Evolutionary conservation across 1,140 invertebrate genomes (phyloP).

Genomic region (Stratiolaelaps scimitus): DNA sequence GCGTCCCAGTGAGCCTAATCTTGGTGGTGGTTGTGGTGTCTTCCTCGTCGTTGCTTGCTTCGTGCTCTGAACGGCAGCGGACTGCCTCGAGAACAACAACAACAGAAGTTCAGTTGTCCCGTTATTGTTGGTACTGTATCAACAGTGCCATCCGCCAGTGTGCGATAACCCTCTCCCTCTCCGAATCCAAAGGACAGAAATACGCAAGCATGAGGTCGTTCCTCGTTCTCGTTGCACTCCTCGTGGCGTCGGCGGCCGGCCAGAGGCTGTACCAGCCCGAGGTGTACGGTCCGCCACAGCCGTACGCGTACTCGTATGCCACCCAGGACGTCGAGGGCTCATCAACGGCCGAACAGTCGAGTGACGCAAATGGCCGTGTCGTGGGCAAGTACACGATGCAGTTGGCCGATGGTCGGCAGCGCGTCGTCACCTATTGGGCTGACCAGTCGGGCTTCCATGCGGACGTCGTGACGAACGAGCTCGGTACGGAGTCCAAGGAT

Average conservation of each 20-base stretch:
- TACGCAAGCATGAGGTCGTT: too few relatives aligned
- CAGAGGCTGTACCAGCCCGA: background rate
- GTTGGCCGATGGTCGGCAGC: slow-evolving; percentile 26
- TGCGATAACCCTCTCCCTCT: too few relatives aligned
- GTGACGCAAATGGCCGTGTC: slow-evolving; percentile 21
- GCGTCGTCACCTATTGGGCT: slow-evolving; percentile 30
- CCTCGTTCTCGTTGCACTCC: background rate
- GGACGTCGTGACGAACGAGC: slow-evolving; percentile 31
- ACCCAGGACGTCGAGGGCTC: slow-evolving; percentile 1
- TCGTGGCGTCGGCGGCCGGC: background rate
- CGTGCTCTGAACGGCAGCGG: too few relatives aligned
- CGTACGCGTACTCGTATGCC: slow-evolving; percentile 6
- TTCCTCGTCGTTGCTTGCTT: too few relatives aligned
- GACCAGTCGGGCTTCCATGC: slow-evolving; percentile 31
- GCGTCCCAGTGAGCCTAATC: too few relatives aligned
- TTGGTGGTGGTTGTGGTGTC: too few relatives aligned
- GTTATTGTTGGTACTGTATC: too few relatives aligned
- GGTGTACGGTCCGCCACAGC: slow-evolving; percentile 1
- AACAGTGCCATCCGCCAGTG: too few relatives aligned
- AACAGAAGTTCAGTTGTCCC: too few relatives aligned
- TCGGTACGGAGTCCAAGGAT: slow-evolving; percentile 28
- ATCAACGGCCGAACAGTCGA: background rate
- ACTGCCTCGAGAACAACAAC: too few relatives aligned
- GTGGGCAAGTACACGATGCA: slow-evolving; percentile 21
- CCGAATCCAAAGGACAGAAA: too few relatives aligned